Evolutionary conservation across 2,113 vertebrate species (phyloP), one percentile per base, ranked within the genome.

Genomic region (Carassius gibelio): DNA sequence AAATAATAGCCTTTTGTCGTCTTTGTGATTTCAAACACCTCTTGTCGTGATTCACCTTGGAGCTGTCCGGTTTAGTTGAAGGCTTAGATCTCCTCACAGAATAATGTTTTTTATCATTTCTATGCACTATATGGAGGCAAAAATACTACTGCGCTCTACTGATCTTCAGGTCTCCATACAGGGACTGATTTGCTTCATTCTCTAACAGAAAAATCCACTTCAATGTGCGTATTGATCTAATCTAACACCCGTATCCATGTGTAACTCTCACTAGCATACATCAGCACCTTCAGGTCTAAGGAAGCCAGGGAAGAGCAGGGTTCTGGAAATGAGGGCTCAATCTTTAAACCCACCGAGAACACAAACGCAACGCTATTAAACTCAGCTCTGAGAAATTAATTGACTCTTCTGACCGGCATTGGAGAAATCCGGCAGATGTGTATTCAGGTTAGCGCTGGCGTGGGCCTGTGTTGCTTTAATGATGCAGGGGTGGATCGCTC

Each of bases 391-490:
- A 78, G 59, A 84, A 77, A 79, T 78, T 85, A 85, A 85, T 85
- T 85, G 84, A 71, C 75, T 79, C 62, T 23, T 68, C 74, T 68
- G 19, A n/a, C 59, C 17, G 42, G n/a, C 45, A 10, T 75, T 8
- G 13, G 52, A 83, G 21, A 55, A 38, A 75, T 85, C 26, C 19
- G 79, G 82, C 8, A 19, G 30, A 85, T 84, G 64, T 84, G 80
- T 38, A 13, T 82, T 71, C 45, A 30, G 38, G 62, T 68, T 81
- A 34, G 79, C 4, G 13, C 62, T 42, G 26, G n/a, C 15, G 3
- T 30, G 38, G 78, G n/a, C 82, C 72, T 38, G 75, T 62, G 57
- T 74, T 30, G 61, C 48, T 85, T 83, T 85, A 85, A 85, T 80
- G 80, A 79, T 78, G 64, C 80, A 15, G 45, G 61, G 75, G 83